Percentiles rank a stretch among this genome's conserved stretches.
Evolutionary conservation across 1,140 invertebrate species (phyloP).

Genomic region (Sycobia sp.): DNA sequence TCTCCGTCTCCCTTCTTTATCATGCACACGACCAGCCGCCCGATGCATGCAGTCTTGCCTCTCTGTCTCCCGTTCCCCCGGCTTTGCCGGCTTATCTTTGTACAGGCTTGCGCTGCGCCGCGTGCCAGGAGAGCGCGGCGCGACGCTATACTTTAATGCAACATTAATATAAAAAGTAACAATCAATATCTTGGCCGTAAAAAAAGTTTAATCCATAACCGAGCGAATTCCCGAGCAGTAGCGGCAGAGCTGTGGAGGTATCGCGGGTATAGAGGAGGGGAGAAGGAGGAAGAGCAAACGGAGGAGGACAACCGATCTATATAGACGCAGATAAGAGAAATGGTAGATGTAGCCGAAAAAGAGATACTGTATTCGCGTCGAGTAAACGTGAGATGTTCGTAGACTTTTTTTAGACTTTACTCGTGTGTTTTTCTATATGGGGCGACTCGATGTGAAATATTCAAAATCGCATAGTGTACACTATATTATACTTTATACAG

Average conservation of each 20-base stretch:
- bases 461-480: no score
- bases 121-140: slow-evolving; percentile 36
- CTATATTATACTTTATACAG: no score
- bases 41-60: no score
- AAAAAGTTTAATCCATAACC: slow-evolving; percentile 61
- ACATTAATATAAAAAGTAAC: slow-evolving; percentile 63
- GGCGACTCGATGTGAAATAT: no score
- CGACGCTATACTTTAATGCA: slow-evolving; percentile 61
- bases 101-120: slow-evolving; percentile 18
- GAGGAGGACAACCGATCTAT: background rate
- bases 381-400: no score
- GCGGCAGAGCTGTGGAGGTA: slow-evolving; percentile 13
- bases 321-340: no score
- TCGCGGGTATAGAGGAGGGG: background rate
- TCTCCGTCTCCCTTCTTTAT: slow-evolving; percentile 11
- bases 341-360: no score
- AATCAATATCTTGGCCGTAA: slow-evolving; percentile 62
- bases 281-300: background rate
- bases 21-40: slow-evolving; percentile 5
- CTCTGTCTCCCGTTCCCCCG: slow-evolving; percentile 17
- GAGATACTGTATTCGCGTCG: no score
- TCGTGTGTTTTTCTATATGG: no score
- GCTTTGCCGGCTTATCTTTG: slow-evolving; percentile 4
- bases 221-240: slow-evolving; percentile 51
- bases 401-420: no score